These are phyloP conservation scores for Onychomys torridus DNA, from an alignment of 2,797 vertebrate species.

Conservation along the genomic window DNA sequence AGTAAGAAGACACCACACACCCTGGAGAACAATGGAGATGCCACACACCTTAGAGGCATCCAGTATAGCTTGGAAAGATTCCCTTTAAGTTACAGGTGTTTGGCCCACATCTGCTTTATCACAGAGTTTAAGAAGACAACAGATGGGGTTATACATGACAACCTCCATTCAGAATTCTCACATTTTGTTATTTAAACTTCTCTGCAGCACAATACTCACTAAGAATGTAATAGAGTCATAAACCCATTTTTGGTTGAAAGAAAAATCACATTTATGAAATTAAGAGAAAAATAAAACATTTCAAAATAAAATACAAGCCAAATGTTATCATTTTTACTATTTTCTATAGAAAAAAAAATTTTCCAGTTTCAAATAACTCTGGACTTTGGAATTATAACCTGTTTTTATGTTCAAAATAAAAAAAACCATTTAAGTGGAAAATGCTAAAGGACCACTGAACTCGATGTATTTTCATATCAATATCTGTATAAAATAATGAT, in stretches of 20 bases:
- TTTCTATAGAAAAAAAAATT: no score
- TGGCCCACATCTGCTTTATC: background rate
- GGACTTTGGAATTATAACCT: no score
- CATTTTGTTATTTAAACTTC: background rate
- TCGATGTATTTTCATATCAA: no score
- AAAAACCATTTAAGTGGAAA: no score
- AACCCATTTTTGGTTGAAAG: slow-evolving; percentile 16
- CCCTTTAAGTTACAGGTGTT: background rate
- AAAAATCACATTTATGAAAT: slow-evolving; percentile 49
- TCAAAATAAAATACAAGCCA: slow-evolving; percentile 22
- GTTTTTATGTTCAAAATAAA: no score
- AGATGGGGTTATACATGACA: background rate
- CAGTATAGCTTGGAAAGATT: background rate
- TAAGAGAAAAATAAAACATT: slow-evolving; percentile 55
- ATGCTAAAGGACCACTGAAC: no score
- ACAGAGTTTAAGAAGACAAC: background rate
- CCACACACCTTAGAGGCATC: background rate
- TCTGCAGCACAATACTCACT: background rate
- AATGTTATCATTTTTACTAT: no score
- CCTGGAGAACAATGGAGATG: background rate
- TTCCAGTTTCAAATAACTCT: no score
- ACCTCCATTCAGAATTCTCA: background rate
- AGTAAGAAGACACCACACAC: background rate
- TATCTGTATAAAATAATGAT: no score
- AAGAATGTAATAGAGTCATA: background rate